These are phyloP conservation scores for Anguilla megastoma DNA, from an alignment of 2,797 vertebrate species.

Conservation along the genomic window DNA sequence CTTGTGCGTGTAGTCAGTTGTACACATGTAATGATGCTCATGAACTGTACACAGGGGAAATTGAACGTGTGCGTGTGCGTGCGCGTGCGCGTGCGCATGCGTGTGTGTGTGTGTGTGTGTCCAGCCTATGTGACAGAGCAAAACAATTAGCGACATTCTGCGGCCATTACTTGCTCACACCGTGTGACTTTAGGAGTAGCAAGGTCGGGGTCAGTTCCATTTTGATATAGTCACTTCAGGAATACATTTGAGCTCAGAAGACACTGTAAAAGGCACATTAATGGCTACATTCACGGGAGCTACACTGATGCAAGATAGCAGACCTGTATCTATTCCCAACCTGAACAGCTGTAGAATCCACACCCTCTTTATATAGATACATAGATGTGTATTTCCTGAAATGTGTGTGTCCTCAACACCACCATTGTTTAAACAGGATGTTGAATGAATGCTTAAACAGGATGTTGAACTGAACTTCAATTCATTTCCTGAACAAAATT, in stretches of 20 bases:
- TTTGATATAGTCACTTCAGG: too few relatives aligned
- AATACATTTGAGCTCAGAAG: background rate
- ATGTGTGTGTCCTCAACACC: background rate
- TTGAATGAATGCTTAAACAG: too few relatives aligned
- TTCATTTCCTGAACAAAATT: background rate
- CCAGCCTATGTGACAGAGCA: too few relatives aligned
- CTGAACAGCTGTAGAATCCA: background rate
- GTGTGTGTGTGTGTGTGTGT: background rate
- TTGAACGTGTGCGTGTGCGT: background rate
- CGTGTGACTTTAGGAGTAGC: background rate
- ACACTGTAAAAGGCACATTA: background rate
- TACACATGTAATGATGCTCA: background rate
- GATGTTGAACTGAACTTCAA: too few relatives aligned
- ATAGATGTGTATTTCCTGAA: background rate
- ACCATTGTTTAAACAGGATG: conserved; percentile 7
- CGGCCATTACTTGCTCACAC: background rate
- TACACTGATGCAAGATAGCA: too few relatives aligned
- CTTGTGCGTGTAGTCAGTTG: background rate
- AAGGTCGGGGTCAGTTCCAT: too few relatives aligned
- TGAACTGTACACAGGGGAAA: background rate
- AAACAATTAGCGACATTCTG: background rate
- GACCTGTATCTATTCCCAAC: too few relatives aligned
- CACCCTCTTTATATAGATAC: background rate
- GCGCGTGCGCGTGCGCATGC: background rate
- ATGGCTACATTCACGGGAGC: background rate